Conservation (phyloP, 1,140 invertebrate genomes). For the Wiebesia pumilae region DNA sequence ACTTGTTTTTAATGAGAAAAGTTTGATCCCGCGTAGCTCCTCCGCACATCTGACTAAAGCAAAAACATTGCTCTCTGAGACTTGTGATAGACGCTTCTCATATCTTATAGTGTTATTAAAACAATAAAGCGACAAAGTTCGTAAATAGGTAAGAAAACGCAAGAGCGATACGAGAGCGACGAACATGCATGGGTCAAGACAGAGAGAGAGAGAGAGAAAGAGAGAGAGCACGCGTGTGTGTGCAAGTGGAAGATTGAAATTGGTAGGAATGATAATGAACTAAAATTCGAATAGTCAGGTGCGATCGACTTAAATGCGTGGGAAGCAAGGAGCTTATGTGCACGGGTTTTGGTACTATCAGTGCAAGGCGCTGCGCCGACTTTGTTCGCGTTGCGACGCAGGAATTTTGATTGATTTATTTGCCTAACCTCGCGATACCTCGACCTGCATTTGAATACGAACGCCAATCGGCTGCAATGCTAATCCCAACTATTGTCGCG, state of each 20-base stretch:
- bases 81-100: background rate
- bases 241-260: no score
- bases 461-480: background rate
- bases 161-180: no score
- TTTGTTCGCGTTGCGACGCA: background rate
- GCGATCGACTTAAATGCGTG: background rate
- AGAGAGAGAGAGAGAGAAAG: background rate
- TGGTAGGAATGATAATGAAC: conserved; percentile 16
- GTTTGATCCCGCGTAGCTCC: background rate
- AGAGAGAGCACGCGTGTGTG: no score
- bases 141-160: no score
- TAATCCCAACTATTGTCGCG: background rate
- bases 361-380: no score
- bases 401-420: conserved; percentile 45
- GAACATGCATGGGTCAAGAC: no score
- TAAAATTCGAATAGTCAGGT: conserved; percentile 37
- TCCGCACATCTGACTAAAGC: background rate
- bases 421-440: background rate
- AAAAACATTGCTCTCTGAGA: background rate
- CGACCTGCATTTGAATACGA: background rate
- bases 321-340: no score
- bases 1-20: conserved; percentile 27
- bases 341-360: no score
- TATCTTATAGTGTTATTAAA: background rate
- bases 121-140: background rate